phyloP scores from a whole-genome alignment of 2,888 invertebrate species.

The Crocallis elinguaria region DNA sequence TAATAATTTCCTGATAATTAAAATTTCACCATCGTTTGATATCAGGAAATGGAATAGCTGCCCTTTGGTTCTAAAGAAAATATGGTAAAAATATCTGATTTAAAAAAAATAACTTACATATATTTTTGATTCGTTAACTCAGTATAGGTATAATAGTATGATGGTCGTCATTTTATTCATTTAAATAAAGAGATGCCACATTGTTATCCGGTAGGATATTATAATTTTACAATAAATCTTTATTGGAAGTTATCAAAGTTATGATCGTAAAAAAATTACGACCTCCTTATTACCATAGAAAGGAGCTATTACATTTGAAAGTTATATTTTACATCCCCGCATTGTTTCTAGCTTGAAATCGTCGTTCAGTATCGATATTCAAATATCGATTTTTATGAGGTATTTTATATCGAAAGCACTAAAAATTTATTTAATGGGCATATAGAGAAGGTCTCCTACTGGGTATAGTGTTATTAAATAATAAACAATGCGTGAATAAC shows the following conservation, averaged over 20 bases:
- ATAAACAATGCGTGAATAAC: constrained; percentile 19
- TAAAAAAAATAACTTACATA: no score
- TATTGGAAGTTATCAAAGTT: constrained; percentile 47
- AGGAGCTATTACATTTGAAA: constrained; percentile 60
- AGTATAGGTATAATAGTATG: no score
- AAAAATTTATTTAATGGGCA: constrained; percentile 35
- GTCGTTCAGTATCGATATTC: constrained; percentile 47
- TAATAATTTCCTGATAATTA: no score
- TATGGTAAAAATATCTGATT: no score
- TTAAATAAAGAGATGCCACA: constrained; percentile 23
- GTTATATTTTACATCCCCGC: constrained; percentile 54
- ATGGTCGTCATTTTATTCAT: no score
- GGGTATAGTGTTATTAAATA: constrained; percentile 21
- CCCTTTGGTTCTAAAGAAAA: no score
- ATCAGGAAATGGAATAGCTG: no score
- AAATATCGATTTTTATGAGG: constrained; percentile 51
- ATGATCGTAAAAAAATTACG: constrained; percentile 63
- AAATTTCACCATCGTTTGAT: no score
- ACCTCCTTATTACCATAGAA: constrained; percentile 65
- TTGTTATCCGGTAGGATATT: constrained; percentile 38
- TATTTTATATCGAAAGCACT: constrained; percentile 44
- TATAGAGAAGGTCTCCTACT: constrained; percentile 32
- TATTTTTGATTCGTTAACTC: no score
- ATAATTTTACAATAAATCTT: constrained; percentile 49
- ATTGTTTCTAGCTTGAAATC: constrained; percentile 64